phyloP scores from a whole-genome alignment of 2,113 vertebrate species.

The Sorex araneus region DNA sequence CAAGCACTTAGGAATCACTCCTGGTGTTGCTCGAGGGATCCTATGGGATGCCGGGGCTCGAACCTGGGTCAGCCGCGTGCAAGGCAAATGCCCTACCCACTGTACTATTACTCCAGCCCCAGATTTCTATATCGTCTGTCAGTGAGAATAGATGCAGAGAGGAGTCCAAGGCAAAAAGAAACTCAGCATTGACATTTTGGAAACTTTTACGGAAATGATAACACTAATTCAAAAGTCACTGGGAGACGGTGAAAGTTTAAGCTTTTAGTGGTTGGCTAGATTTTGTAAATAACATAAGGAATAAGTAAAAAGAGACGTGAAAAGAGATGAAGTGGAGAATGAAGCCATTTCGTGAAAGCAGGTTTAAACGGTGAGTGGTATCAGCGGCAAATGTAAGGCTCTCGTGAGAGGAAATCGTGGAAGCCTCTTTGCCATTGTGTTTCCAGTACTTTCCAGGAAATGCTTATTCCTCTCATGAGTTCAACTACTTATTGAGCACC shows the following conservation, averaged over 20 bases:
- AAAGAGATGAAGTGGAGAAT: constrained; percentile 23
- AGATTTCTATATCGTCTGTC: constrained; percentile 21
- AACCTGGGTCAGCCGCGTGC: no score
- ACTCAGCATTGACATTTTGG: not conserved
- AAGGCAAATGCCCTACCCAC: no score
- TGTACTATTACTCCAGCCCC: no score
- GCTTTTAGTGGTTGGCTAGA: constrained; percentile 50
- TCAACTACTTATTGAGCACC: constrained; percentile 27
- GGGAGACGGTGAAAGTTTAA: constrained; percentile 12
- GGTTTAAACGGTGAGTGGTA: constrained; percentile 52
- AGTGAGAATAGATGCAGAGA: not conserved
- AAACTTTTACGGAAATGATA: constrained; percentile 25
- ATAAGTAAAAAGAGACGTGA: constrained; percentile 40
- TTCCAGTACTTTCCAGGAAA: constrained; percentile 43
- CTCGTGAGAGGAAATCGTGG: constrained; percentile 12
- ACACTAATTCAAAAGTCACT: not conserved
- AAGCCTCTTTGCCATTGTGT: not conserved
- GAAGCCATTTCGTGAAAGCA: constrained; percentile 11
- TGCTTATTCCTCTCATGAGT: constrained; percentile 40
- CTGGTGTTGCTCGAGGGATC: no score
- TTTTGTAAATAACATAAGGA: constrained; percentile 38
- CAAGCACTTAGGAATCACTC: no score
- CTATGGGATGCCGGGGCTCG: no score
- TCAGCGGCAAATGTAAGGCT: constrained; percentile 38
- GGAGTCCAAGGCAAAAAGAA: constrained; percentile 11